Percentiles rank a stretch among this genome's conserved stretches.
phyloP scores from a whole-genome alignment of 53 echinoderm and acorn worm species.

The Patiria pectinifera region DNA sequence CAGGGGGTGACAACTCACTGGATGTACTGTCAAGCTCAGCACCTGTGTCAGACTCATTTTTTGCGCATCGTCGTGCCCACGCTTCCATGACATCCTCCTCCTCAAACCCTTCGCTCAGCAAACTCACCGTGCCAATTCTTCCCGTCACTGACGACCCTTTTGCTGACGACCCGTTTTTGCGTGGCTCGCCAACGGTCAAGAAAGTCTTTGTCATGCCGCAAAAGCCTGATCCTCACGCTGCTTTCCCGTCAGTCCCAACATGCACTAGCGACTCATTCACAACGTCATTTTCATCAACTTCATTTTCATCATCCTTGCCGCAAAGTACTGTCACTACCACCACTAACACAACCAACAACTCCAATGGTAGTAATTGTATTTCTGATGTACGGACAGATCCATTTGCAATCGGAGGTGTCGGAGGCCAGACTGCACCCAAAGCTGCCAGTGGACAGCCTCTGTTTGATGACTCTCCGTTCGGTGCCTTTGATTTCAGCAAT shows the following conservation, averaged over 20 bases:
- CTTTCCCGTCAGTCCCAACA: conserved; percentile 11
- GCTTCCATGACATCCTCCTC: conserved; percentile 35
- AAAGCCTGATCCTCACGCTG: conserved; percentile 18
- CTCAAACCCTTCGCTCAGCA: conserved; percentile 60
- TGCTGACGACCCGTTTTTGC: conserved; percentile 86
- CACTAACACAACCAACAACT: conserved; percentile 22
- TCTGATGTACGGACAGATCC: conserved; percentile 64
- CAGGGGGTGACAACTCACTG: neutral
- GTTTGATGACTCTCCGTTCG: conserved; percentile 48
- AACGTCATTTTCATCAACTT: conserved; percentile 41
- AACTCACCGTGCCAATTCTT: conserved; percentile 64
- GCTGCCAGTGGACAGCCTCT: conserved; percentile 5
- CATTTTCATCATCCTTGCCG: neutral
- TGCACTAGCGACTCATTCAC: conserved; percentile 8
- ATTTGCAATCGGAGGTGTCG: conserved; percentile 30
- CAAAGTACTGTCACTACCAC: conserved; percentile 31
- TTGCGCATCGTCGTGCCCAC: conserved; percentile 33
- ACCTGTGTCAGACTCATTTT: conserved; percentile 40
- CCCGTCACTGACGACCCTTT: conserved; percentile 91
- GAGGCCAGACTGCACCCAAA: conserved; percentile 14
- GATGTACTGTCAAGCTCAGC: conserved; percentile 54
- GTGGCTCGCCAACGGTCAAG: conserved; percentile 77
- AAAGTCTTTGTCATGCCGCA: conserved; percentile 77
- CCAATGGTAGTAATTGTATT: conserved; percentile 46
- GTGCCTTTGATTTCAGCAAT: conserved; percentile 54